Evolutionary conservation across 92 coral and sea anemone genomes (phyloP).

Genomic region (Paramuricea clavata): DNA sequence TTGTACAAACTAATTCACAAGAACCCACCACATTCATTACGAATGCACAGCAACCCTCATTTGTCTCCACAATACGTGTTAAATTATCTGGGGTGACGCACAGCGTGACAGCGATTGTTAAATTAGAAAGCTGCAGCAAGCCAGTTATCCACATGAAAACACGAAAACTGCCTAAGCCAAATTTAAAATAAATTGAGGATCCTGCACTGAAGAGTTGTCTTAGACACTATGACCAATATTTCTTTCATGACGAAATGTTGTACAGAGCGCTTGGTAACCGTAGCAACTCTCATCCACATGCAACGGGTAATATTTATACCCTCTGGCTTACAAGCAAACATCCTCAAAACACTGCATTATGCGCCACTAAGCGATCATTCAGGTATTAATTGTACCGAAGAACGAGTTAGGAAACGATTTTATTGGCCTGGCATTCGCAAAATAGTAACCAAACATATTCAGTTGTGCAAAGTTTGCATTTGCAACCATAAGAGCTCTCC

Average conservation of each 20-base stretch:
- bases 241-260: conserved; percentile 23
- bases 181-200: neutral
- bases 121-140: too few species aligned
- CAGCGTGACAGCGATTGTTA: too few species aligned
- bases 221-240: conserved; percentile 18
- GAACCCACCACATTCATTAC: too few species aligned
- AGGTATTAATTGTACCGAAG: conserved; percentile 44
- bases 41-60: too few species aligned
- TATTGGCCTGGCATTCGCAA: too few species aligned
- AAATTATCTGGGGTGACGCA: too few species aligned
- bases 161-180: too few species aligned
- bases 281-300: neutral
- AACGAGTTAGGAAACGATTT: neutral
- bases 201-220: neutral
- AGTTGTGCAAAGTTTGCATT: conserved; percentile 20
- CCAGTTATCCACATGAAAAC: too few species aligned
- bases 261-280: conserved; percentile 31
- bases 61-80: too few species aligned
- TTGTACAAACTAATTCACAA: too few species aligned
- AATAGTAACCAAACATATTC: too few species aligned
- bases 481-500: conserved; percentile 26
- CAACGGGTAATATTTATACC: neutral
- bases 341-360: conserved; percentile 49
- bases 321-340: neutral
- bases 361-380: conserved; percentile 42